Evolutionary conservation across 35 echinoderm and acorn worm genomes (phyloP).

Genomic region (Apostichopus parvimensis): DNA sequence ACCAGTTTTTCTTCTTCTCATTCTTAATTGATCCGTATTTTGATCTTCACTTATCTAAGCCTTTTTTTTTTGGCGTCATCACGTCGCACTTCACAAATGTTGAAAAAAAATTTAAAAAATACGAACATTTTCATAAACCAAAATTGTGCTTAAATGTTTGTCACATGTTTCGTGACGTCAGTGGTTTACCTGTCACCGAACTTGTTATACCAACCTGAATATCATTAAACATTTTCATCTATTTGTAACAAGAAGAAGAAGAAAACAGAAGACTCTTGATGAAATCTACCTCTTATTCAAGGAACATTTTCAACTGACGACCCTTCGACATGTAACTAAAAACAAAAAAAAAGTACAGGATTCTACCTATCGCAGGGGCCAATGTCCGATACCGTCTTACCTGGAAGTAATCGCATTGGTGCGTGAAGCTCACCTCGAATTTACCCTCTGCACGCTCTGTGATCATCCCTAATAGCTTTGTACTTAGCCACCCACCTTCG

Average conservation of each 20-base stretch:
- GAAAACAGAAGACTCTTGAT: no score
- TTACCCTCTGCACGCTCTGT: conserved; percentile 37
- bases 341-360: conserved; percentile 1
- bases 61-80: no score
- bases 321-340: background rate
- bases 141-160: background rate
- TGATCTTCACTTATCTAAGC: no score
- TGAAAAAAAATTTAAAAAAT: background rate
- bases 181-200: background rate
- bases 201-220: no score
- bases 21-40: no score
- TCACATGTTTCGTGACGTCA: background rate
- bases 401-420: conserved; percentile 33
- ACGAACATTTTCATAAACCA: background rate
- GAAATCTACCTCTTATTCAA: no score
- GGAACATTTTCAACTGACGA: no score
- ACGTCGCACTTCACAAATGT: background rate
- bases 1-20: no score
- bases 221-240: no score
- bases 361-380: conserved; percentile 33
- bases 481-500: conserved; percentile 45
- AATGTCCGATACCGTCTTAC: conserved; percentile 43
- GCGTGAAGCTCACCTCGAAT: conserved; percentile 32
- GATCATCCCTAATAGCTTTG: conserved; percentile 48
- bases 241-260: no score